Conservation (phyloP, 2,888 invertebrate genomes). For the Thymelicus lineola region DNA sequence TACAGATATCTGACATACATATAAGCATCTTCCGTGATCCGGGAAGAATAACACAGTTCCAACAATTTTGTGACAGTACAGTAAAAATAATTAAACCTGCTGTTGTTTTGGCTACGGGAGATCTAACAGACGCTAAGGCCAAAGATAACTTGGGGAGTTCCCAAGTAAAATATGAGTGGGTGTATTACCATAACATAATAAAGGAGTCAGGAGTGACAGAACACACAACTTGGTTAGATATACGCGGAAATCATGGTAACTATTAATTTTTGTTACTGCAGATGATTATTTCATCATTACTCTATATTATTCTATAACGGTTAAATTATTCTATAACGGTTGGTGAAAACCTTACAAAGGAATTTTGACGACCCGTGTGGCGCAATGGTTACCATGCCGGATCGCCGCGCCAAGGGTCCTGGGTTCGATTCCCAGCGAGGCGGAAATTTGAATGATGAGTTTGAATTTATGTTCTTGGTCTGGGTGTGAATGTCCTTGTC, state of each 20-base stretch:
- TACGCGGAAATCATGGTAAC: constrained; percentile 96
- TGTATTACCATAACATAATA: constrained; percentile 89
- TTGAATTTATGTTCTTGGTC: too few species aligned
- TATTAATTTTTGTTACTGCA: not conserved
- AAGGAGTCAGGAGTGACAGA: constrained; percentile 87
- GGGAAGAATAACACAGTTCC: constrained; percentile 89
- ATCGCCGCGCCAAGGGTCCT: too few species aligned
- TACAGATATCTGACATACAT: constrained; percentile 95
- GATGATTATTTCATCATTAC: too few species aligned
- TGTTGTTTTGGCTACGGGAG: constrained; percentile 93
- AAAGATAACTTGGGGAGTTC: constrained; percentile 91
- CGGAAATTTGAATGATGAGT: too few species aligned
- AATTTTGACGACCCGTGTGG: too few species aligned
- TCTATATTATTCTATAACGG: too few species aligned
- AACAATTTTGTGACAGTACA: constrained; percentile 91
- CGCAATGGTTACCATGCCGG: too few species aligned
- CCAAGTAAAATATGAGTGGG: constrained; percentile 94
- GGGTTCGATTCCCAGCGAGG: too few species aligned
- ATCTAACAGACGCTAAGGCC: constrained; percentile 95
- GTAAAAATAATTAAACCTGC: constrained; percentile 89
- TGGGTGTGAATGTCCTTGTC: too few species aligned
- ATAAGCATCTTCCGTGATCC: constrained; percentile 93
- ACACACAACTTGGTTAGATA: constrained; percentile 93
- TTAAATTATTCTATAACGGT: too few species aligned
- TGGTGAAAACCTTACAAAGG: too few species aligned